Conservation (phyloP, 2,113 vertebrate genomes). For the Lophotis ruficrista region DNA sequence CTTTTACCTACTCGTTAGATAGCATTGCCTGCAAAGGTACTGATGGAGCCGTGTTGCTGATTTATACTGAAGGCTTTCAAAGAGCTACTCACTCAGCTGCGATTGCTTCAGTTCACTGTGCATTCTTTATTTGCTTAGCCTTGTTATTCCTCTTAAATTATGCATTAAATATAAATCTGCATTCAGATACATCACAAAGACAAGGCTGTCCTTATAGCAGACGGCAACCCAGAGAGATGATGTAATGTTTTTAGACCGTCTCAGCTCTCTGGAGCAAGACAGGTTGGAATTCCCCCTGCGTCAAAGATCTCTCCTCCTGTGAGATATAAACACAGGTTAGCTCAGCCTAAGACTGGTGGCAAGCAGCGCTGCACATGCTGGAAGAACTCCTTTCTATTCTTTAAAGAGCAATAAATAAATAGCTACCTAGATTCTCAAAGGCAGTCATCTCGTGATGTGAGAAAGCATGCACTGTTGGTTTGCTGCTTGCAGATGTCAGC, state of each 20-base stretch:
- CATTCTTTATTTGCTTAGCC: conserved; percentile 29
- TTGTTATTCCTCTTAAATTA: conserved; percentile 20
- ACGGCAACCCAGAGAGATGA: not conserved
- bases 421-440: not conserved
- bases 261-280: not conserved
- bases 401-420: not conserved
- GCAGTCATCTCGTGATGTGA: not conserved
- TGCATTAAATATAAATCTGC: conserved; percentile 3
- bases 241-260: conserved; percentile 46
- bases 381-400: not conserved
- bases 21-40: conserved; percentile 5
- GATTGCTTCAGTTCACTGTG: not conserved
- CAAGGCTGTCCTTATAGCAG: not conserved
- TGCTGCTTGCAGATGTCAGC: not conserved
- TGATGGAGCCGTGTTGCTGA: not conserved
- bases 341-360: not conserved
- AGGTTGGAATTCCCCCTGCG: not conserved
- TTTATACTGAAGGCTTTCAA: not conserved
- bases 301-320: not conserved
- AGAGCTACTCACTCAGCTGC: not conserved
- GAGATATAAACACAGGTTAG: not conserved
- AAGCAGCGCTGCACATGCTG: not conserved
- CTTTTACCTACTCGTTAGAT: conserved; percentile 23
- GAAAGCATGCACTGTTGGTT: not conserved
- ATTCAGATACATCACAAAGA: conserved; percentile 9